Base-by-base conservation (phyloP, 2,113 vertebrate species). In the Micronycteris hirsuta region DNA sequence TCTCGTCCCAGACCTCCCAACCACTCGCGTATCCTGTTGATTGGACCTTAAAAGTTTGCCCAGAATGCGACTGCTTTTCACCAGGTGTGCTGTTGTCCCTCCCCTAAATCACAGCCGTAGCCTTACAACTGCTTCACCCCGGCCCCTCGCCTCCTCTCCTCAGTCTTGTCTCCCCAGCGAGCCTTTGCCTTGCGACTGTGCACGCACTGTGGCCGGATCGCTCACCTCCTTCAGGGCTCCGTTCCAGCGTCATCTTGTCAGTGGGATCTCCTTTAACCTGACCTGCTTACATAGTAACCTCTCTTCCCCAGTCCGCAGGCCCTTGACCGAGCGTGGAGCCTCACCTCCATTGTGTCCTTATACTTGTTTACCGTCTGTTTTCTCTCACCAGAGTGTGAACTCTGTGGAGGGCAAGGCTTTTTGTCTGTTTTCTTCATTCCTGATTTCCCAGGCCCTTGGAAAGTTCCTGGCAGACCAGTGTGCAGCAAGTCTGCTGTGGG, bases 61-160 rank as follows among this genome's bases (percentile, higher is more conserved):
- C 15, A 24, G 65, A 49, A 41, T 12, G 19, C 76, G 24, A 96
- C 61, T 61, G 4, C 20, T 76, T 89, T 73, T 76, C 16, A 67
- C 45, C 20, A 61, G 28, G 61, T 82, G n/a, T 12, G 4, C 52
- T 67, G 20, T 71, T 54, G 16, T 31, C 45, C 67, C 38, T 41
- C 33, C 41, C 65, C 28, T 88, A 28, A 70, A 61, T 76, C 52
- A 47, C 1, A 47, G 9, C 61, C 7, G 14, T 56, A 31, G 33
- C 54, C 26, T 73, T 47, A 74, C 61, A 63, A 7, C 26, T 74
- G 54, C 28, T 85, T 22, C 33, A 43, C 45, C 28, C 43, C 9
- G 1, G 2, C 1, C 28, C 7, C 61, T 31, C 36, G 10, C 36
- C 12, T 5, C 7, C 1, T 17, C 9, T 47, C 36, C 9, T 47